Conservation (phyloP, 2,797 vertebrate species). For the Ceyx erithaca region DNA sequence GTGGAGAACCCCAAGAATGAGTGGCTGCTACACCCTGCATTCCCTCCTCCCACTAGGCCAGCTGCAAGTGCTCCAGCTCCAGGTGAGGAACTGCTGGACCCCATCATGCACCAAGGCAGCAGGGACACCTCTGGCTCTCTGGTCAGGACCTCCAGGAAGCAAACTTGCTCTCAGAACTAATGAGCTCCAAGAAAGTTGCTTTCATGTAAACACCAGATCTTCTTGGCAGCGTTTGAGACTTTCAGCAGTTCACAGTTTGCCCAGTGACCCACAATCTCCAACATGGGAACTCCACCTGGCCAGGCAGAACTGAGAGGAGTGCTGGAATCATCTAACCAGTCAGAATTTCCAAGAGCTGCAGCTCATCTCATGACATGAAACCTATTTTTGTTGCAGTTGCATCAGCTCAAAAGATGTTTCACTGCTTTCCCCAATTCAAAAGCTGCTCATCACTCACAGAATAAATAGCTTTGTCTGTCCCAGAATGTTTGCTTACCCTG, state of each 20-base stretch:
- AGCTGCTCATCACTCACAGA: background rate
- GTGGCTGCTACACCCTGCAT: background rate
- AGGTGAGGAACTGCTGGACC: background rate
- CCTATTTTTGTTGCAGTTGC: background rate
- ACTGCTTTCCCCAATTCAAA: background rate
- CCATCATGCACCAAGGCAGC: background rate
- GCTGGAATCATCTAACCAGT: background rate
- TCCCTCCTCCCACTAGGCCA: background rate
- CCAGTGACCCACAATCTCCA: background rate
- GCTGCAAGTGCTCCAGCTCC: background rate
- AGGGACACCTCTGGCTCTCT: background rate
- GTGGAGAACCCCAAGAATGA: background rate
- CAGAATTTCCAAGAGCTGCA: background rate
- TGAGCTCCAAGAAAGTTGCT: background rate
- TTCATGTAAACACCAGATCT: background rate
- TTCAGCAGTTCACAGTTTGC: background rate
- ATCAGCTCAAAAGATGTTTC: background rate
- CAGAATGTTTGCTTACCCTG: background rate
- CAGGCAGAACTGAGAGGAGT: background rate
- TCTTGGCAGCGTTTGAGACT: background rate
- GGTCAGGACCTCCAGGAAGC: background rate
- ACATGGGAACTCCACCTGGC: too few relatives aligned
- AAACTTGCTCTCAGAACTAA: background rate
- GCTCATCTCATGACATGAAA: background rate
- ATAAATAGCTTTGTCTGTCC: background rate